Evolutionary conservation across 1,140 invertebrate genomes (phyloP), one percentile per base, ranked within the genome.

Genomic region (Heliconius eleuchia): DNA sequence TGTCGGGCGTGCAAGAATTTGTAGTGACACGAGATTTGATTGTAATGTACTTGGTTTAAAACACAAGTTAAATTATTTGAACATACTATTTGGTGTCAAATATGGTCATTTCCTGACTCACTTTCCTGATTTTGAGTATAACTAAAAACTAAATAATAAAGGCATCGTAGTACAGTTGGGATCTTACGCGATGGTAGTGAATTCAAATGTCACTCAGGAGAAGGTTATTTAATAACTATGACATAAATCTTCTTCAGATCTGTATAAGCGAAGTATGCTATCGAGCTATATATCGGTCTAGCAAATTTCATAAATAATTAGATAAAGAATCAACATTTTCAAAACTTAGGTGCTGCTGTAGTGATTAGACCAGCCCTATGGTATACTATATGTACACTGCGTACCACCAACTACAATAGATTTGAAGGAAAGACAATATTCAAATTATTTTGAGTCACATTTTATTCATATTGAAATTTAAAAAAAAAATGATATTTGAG

Each of bases 1-100:
- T 84, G 84, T 88, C 84, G 72, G 72, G 74, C 74, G 70, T 80
- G 71, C 71, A 80, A 80, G 81, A 83, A 82, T 82, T 84, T 80
- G 79, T 83, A 55, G 79, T 74, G 79, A 79, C 82, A 74, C 79
- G 83, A 80, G 80, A 77, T 71, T 78, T 78, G 82, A 79, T 84
- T 79, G 71, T 78, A 46, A 70, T 74, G 55, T 74, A 71, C 50
- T 72, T 50, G 71, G 70, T 60, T 57, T 77, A 46, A 71, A 71
- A 71, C 74, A 71, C 74, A 77, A 75, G 66, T 74, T 82, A 72
- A 82, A 82, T 79, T 82, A 79, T 82, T 46, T 37, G 76, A 76
- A 46, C 73, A 74, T 72, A 57, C 55, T n/a, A 9, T 57, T 57
- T 57, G n/a, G 9, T 23, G 55, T 57, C 4, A 57, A 23, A 57